Evolutionary conservation across 2,113 vertebrate genomes (phyloP), one percentile per base, ranked within the genome.

Genomic region (Laticauda colubrina): DNA sequence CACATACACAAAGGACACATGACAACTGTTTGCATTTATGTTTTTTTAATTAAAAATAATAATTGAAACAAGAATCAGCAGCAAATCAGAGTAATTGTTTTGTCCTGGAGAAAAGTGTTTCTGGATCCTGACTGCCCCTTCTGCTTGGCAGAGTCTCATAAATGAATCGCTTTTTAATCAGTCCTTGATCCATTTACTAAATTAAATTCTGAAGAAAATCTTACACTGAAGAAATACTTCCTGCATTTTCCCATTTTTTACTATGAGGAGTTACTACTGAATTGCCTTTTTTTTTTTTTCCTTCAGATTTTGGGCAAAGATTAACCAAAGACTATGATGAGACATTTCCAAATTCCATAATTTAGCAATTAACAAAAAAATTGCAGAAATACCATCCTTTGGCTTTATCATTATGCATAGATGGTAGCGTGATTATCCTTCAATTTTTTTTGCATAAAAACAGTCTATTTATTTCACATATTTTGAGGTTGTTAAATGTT

Each of bases 81-180:
- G 34, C 24, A 95, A 95, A 97, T 89, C 96, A 93, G 94, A 96
- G 93, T n/a, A 59, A 89, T 93, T 34, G 53, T 2, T 86, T 45
- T 95, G 94, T 45, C 55, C 81, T 86, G 94, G 94, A 57, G 61
- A 55, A 93, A 94, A 93, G 7, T 18, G 75, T 34, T 51, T 94
- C 88, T 75, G 3, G 54, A 29, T 91, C 95, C 55, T 75, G 81
- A 64, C 45, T 59, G 61, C 5, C 43, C 8, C 81, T 9, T 88
- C 3, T 93, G 0, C 59, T 90, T 29, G 39, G 3, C 87, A 75
- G 87, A 87, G 34, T 34, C 43, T 94, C 55, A 85, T 54, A 56
- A 8, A 51, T 85, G 43, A 59, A 89, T 57, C 92, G 75, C 4
- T 93, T 94, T 93, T 93, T 51, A 91, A 93, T 88, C 39, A 14